Evolutionary conservation across 2,888 invertebrate species (phyloP).

Genomic region (Melangyna quadrimaculata): DNA sequence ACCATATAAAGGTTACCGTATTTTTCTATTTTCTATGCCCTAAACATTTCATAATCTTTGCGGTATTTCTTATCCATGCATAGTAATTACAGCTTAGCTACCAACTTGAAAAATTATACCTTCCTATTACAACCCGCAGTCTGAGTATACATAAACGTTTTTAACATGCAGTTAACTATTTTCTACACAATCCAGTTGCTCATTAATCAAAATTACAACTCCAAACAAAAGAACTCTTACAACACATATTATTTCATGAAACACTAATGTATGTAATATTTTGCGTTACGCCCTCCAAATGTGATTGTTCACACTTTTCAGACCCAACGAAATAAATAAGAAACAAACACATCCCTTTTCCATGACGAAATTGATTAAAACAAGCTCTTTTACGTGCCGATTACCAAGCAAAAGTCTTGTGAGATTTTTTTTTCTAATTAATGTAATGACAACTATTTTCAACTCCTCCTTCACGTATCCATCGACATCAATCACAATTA

Average conservation of each 20-base stretch:
- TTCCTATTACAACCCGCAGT: neutral
- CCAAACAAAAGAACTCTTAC: neutral
- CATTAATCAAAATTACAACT: slow-evolving; percentile 19
- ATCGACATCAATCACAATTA: slow-evolving; percentile 69
- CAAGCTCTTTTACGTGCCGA: slow-evolving; percentile 20
- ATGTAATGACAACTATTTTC: slow-evolving; percentile 54
- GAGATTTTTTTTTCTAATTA: slow-evolving; percentile 50
- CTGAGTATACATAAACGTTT: slow-evolving; percentile 15
- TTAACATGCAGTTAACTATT: slow-evolving; percentile 7
- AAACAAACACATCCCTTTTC: slow-evolving; percentile 17
- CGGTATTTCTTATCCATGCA: neutral
- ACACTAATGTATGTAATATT: slow-evolving; percentile 27
- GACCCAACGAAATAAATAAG: neutral
- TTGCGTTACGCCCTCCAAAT: slow-evolving; percentile 26
- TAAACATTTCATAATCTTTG: neutral
- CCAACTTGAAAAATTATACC: neutral
- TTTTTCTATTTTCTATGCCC: neutral
- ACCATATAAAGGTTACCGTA: neutral
- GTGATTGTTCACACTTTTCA: slow-evolving; percentile 38
- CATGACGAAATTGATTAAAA: slow-evolving; percentile 65
- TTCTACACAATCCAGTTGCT: slow-evolving; percentile 14
- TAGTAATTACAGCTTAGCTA: neutral
- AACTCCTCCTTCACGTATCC: slow-evolving; percentile 10
- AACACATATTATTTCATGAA: slow-evolving; percentile 4
- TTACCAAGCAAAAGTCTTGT: neutral